Evolutionary conservation across 2,888 invertebrate genomes (phyloP), one percentile per base, ranked within the genome.

Genomic region (Acronicta psi): DNA sequence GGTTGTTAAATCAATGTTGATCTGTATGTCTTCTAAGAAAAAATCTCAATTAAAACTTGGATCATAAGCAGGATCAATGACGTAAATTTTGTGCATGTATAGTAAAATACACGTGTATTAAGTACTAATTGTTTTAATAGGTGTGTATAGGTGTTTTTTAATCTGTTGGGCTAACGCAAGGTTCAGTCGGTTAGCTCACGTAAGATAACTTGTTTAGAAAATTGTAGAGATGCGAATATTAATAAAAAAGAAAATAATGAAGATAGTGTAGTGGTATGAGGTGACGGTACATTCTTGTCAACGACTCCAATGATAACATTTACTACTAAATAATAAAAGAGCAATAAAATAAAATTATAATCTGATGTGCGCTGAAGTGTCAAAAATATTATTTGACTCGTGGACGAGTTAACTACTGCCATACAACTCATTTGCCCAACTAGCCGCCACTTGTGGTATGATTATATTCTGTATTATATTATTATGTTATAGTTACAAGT

Each of bases 401-500:
- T 46, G 42, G 46, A 46, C 17, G 38, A 50, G 45, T 46, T 36
- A 36, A 23, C 43, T 42, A 45, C 41, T 49, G 62, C 56, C 55
- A 61, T 53, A 42, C 52, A 69, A 66, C 62, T 49, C 37, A 69
- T 57, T 53, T 45, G 53, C 53, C 49, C 38, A 50, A 54, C 52
- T 45, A 42, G 45, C 54, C 9, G 43, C 36, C 45, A 57, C 17
- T 42, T 52, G 42, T 46, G 46, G 40, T 64, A 36, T 42, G 43
- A 42, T 6, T 34, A 43, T 29, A 29, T 29, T 2, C 11, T 2
- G 0, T 29, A 29, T 11, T 11, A 46, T 57, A 34, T 16, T 42
- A 67, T 31, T 62, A 42, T 63, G 41, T 69, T 69, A 53, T 67
- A 69, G 49, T 29, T 49, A 47, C 37, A 69, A 69, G 50, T 63